Evolutionary conservation across 2,888 invertebrate species (phyloP), one percentile per base, ranked within the genome.

Genomic region (Himalopsyche kuldschensis): DNA sequence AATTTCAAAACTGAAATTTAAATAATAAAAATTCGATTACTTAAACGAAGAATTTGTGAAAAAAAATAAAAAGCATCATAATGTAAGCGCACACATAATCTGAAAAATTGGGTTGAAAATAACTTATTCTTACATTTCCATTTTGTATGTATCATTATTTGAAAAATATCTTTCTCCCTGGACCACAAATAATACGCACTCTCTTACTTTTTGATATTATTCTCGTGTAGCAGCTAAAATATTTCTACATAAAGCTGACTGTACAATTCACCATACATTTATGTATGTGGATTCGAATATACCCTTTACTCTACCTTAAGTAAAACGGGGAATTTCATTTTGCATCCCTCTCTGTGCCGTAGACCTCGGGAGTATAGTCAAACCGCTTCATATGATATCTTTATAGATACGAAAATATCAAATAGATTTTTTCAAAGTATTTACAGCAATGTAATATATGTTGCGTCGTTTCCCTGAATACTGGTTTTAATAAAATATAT

Each of bases 291-390:
- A 82, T 84, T 85, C 80, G 80, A 78, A 84, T 82, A 82, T 81
- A 85, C 85, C 85, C 84, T 85, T 85, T 84, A 84, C 85, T 85
- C 81, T 80, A 82, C 81, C 82, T 85, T 82, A 82, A 84, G 82
- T 84, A 84, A 85, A 82, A 84, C 78, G 82, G 82, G 81, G 85
- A 85, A 85, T 85, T 85, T 84, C 85, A 85, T 85, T 85, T 85
- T 85, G 82, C 81, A 84, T 85, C 82, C 84, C 84, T 84, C 80
- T 82, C 75, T 79, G 20, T 82, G 48, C 83, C 20, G 78, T 30
- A 77, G 41, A 63, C 69, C 76, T 81, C 27, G 55, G 27, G 27
- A 24, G 47, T 82, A 82, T 75, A 78, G 79, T 79, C 79, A 75
- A 30, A 20, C 32, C 27, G 31, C 11, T 75, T n/a, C 2, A 32